These are phyloP conservation scores for Bettongia penicillata DNA, from an alignment of 2,113 vertebrate species.

Conservation along the genomic window DNA sequence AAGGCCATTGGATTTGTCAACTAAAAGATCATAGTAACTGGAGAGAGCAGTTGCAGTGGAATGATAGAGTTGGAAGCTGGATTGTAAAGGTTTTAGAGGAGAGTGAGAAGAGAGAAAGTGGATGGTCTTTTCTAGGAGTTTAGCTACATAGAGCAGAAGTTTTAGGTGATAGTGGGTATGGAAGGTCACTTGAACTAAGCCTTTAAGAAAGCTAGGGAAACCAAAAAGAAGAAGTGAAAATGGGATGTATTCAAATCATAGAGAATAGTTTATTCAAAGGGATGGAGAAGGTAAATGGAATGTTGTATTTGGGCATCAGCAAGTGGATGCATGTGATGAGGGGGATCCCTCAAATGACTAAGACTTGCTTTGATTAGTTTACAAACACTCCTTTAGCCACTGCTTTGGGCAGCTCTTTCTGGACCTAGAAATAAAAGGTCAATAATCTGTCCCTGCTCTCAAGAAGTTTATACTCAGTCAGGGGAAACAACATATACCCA, in stretches of 20 bases:
- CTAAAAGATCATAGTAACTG: not conserved
- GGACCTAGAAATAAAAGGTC: not conserved
- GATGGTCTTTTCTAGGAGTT: not conserved
- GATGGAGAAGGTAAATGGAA: not conserved
- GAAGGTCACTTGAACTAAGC: not conserved
- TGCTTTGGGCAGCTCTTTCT: not conserved
- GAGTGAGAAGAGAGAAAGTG: not conserved
- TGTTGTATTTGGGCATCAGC: not conserved
- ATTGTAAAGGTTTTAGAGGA: not conserved
- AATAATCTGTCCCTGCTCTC: not conserved
- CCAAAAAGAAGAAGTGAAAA: not conserved
- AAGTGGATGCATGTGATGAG: not conserved
- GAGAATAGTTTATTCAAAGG: not conserved
- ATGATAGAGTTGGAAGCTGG: not conserved
- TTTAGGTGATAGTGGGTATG: not conserved
- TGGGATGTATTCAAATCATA: not conserved
- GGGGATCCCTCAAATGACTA: not conserved
- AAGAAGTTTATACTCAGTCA: not conserved
- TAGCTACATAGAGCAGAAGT: not conserved
- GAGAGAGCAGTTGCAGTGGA: not conserved
- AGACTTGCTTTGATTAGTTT: not conserved
- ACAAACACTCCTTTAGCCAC: not conserved
- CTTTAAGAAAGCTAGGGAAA: not conserved
- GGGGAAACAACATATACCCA: too few species aligned
- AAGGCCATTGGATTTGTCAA: not conserved